Conservation (phyloP, 2,797 vertebrate genomes). For the Malurus leucopterus region DNA sequence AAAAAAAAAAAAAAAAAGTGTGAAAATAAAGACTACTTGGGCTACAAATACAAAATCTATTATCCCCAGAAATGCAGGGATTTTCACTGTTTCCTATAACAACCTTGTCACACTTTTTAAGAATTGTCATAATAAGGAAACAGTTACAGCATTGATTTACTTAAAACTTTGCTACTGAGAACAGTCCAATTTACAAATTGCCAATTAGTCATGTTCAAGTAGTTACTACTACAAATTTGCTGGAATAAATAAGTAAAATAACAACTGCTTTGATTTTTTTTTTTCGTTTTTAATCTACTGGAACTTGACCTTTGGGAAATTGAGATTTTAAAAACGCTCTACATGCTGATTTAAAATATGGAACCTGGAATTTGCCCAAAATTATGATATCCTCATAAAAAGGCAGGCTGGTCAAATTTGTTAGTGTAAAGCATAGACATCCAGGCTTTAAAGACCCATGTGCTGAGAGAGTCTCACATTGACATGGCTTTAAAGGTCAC, state of each 20-base stretch:
- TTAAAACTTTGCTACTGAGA: constrained; percentile 31
- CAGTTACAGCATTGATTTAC: background rate
- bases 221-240: background rate
- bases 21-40: constrained; percentile 16
- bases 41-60: constrained; percentile 18
- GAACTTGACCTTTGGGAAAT: constrained; percentile 6
- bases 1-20: background rate
- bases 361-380: constrained; percentile 29
- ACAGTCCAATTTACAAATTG: constrained; percentile 25
- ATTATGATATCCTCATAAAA: constrained; percentile 2
- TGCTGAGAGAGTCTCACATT: constrained; percentile 24
- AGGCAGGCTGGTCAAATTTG: constrained; percentile 27
- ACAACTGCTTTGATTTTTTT: background rate
- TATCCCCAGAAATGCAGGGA: background rate
- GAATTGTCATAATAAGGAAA: constrained; percentile 54
- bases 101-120: constrained; percentile 31
- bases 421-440: constrained; percentile 15
- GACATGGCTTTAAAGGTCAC: constrained; percentile 56
- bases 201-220: constrained; percentile 7
- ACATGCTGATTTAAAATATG: background rate
- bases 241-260: constrained; percentile 8
- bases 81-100: constrained; percentile 35
- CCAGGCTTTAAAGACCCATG: constrained; percentile 26
- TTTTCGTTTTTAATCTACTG: constrained; percentile 14
- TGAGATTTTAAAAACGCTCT: constrained; percentile 19